Percentiles rank a stretch among this genome's conserved stretches.
These are phyloP conservation scores for Phymatocera aterrima DNA, from an alignment of 2,888 invertebrate species.

Conservation along the genomic window DNA sequence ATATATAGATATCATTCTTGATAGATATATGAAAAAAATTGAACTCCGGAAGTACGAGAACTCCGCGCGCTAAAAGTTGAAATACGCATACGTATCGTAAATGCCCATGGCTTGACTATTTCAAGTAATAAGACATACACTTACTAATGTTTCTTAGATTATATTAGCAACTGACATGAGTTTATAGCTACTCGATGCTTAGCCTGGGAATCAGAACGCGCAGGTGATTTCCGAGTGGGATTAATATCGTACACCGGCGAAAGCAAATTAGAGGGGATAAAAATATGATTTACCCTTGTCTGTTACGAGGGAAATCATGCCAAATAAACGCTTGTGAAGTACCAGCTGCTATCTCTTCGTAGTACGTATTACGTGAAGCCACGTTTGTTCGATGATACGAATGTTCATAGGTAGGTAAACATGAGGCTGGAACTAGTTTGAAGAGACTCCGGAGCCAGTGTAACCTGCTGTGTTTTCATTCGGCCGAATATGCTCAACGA, in stretches of 20 bases:
- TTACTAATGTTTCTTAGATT: constrained; percentile 10
- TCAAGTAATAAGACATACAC: constrained; percentile 3
- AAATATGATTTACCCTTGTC: background rate
- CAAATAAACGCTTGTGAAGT: constrained; percentile 1
- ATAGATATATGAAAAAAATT: constrained; percentile 19
- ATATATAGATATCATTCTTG: constrained; percentile 8
- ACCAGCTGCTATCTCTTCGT: background rate
- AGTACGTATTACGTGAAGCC: background rate
- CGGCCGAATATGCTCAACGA: constrained; percentile 9
- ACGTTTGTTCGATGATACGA: background rate
- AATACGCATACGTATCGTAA: constrained; percentile 35
- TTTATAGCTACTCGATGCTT: background rate
- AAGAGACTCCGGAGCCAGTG: background rate
- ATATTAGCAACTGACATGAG: constrained; percentile 18
- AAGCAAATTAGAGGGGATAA: constrained; percentile 11
- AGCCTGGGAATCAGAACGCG: constrained; percentile 10
- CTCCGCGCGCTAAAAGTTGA: constrained; percentile 5
- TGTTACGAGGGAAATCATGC: background rate
- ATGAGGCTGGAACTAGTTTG: background rate
- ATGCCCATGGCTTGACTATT: constrained; percentile 11
- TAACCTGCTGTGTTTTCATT: constrained; percentile 6
- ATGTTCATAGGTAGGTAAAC: background rate
- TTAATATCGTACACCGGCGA: background rate
- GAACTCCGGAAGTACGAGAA: background rate
- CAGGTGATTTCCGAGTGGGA: constrained; percentile 15